phyloP scores from a whole-genome alignment of 2,113 vertebrate species.

The Nycticorax nycticorax region DNA sequence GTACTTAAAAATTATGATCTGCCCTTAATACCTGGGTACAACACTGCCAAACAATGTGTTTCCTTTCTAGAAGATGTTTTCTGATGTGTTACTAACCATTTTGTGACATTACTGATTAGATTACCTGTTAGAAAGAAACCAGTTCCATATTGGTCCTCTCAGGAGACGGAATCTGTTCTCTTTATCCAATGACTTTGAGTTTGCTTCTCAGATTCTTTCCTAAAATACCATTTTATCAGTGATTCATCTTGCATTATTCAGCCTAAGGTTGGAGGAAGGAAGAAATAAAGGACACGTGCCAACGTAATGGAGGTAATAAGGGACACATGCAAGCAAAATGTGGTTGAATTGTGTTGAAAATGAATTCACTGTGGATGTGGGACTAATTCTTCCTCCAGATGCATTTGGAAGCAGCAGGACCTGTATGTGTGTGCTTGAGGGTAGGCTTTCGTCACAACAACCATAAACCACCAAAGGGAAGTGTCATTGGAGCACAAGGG shows the following conservation, averaged over 20 bases:
- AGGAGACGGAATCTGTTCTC: background rate
- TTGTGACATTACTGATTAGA: background rate
- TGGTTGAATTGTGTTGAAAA: background rate
- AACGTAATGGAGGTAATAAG: background rate
- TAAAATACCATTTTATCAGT: constrained; percentile 2
- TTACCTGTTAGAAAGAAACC: background rate
- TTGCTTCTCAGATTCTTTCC: background rate
- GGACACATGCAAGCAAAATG: background rate
- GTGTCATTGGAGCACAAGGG: background rate
- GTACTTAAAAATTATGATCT: background rate
- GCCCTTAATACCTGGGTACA: background rate
- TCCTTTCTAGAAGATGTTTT: background rate
- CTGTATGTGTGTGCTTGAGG: background rate
- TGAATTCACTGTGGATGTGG: background rate
- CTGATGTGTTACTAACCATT: background rate
- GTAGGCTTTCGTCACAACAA: background rate
- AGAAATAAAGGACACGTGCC: background rate
- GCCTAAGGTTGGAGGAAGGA: background rate
- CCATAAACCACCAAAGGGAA: background rate
- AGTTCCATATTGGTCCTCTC: background rate
- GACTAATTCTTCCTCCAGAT: background rate
- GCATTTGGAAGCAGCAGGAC: background rate
- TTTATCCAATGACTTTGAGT: background rate
- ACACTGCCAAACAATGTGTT: fast-evolving
- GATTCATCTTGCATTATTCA: background rate